phyloP scores from a whole-genome alignment of 1,140 invertebrate genomes.

The Trigoniulus corallinus region DNA sequence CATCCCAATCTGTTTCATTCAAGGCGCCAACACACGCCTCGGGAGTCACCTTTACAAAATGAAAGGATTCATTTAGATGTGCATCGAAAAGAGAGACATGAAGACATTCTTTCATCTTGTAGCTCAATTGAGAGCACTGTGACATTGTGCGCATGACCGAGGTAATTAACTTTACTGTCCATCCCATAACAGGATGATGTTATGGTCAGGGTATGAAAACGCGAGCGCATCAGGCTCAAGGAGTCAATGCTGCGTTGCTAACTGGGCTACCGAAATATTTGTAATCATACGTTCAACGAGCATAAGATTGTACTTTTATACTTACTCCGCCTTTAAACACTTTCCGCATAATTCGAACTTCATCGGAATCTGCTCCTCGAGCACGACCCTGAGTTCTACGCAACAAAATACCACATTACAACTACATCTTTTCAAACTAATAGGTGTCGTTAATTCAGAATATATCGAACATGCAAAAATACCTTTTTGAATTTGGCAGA shows the following conservation, averaged over 20 bases:
- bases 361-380: constrained; percentile 67
- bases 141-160: not conserved
- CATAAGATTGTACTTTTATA: too few relatives aligned
- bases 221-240: too few relatives aligned
- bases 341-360: constrained; percentile 80
- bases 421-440: not conserved
- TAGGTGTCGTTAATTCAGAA: not conserved
- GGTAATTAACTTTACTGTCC: not conserved
- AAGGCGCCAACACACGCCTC: constrained; percentile 63
- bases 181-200: too few relatives aligned
- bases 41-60: constrained; percentile 50
- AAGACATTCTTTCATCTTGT: too few relatives aligned
- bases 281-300: too few relatives aligned
- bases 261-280: too few relatives aligned
- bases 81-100: too few relatives aligned
- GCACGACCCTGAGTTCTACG: constrained; percentile 41
- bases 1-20: constrained; percentile 71
- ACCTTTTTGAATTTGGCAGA: constrained; percentile 42
- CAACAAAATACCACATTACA: constrained; percentile 1
- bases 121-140: too few relatives aligned
- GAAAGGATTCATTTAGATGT: too few relatives aligned
- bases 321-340: constrained; percentile 63
- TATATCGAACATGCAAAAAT: not conserved
- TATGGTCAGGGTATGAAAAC: too few relatives aligned
- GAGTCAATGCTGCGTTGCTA: too few relatives aligned